Base-by-base conservation (phyloP, 1,140 invertebrate genomes). In the Frieseomelitta varia region DNA sequence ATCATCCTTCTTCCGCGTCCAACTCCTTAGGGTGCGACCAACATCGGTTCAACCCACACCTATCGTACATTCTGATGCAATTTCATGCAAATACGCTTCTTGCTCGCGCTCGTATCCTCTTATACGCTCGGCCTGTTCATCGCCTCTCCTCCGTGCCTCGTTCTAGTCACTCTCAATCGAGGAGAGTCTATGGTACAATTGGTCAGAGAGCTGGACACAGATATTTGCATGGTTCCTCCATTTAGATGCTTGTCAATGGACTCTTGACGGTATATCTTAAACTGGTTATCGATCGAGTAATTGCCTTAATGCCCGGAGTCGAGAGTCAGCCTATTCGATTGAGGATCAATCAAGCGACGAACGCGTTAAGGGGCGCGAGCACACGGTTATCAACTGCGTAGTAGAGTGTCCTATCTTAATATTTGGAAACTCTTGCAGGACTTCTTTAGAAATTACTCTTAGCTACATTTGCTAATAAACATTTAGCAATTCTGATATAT, bases 61-160 rank as follows among this genome's bases (percentile, higher is more conserved):
- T 75, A 79, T 27, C 56, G 53, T 63, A 39, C 85, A 86, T 84
- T 82, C 76, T 85, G 76, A 87, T 78, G 88, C 86, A 91, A 91
- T 88, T 91, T 86, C 85, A 91, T 89, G 88, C 88, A 91, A 91
- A 91, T 90, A 84, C 72, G 74, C 75, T 88, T 79, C 79, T 72
- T 65, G 81, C 30, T 21, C 58, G 30, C 80, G 12, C 12, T 58
- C 72, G 82, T 65, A 27, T 73, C 75, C 84, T 79, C 75, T 71
- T 87, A 73, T 61, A 73, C 58, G 75, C 73, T 79, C 68, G 81
- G 65, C 39, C 53, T 30, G 72, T 74, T 79, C 85, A 39, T 27
- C 27, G 51, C 55, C 61, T 86, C 17, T 58, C n/a, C 53, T 30
- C 30, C 1, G 24, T 69, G n/a, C 75, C 68, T 30, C n/a, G 39